phyloP scores from a whole-genome alignment of 2,888 invertebrate species.

The Muschampia plurimacula region DNA sequence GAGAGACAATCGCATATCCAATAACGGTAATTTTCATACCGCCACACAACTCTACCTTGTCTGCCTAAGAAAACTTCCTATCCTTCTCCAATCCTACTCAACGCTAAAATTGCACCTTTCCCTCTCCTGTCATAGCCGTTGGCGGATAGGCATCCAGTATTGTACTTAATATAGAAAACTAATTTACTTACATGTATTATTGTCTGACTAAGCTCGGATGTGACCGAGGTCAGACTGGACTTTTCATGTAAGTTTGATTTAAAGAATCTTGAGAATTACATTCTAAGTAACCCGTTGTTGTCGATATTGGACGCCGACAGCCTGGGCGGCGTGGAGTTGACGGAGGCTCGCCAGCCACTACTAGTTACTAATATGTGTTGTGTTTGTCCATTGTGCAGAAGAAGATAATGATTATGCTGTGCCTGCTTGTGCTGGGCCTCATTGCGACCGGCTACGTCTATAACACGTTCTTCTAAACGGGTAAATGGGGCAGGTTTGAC shows the following conservation, averaged over 20 bases:
- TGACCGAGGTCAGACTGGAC: background rate
- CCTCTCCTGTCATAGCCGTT: background rate
- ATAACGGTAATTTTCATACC: too few species aligned
- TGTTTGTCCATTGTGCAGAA: constrained; percentile 90
- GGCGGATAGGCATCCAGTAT: background rate
- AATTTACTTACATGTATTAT: background rate
- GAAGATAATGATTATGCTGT: constrained; percentile 97
- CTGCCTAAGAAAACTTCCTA: too few species aligned
- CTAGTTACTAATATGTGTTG: constrained; percentile 77
- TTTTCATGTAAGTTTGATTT: background rate
- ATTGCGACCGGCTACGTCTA: constrained; percentile 86
- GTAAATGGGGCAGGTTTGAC: constrained; percentile 80
- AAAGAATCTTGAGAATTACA: too few species aligned
- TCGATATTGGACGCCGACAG: constrained; percentile 14
- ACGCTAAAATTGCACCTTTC: background rate
- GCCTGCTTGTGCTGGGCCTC: constrained; percentile 92
- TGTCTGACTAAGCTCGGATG: too few species aligned
- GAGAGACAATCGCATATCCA: too few species aligned
- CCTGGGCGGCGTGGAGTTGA: constrained; percentile 41
- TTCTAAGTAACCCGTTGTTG: too few species aligned
- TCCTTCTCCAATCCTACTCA: too few species aligned
- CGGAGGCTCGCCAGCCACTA: constrained; percentile 62
- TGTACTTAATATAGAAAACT: background rate
- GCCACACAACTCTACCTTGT: too few species aligned
- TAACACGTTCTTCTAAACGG: constrained; percentile 82